Conservation (phyloP, 2,113 vertebrate species). For the rabbit (Oryctolagus cuniculus) region mOryCun1.1 NC_091443.1:84656001-84656500, state of each 20-base stretch:
- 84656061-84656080: slow-evolving; percentile 8
- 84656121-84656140: slow-evolving; percentile 30
- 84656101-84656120: slow-evolving; percentile 73
- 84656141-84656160: slow-evolving; percentile 49
- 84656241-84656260: background rate
- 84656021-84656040: slow-evolving; percentile 71
- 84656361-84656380: no score
- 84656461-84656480: no score
- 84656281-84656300: background rate
- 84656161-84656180: background rate
- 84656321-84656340: slow-evolving; percentile 21
- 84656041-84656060: slow-evolving; percentile 71
- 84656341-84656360: background rate
- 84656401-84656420: no score
- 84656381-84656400: no score
- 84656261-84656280: background rate
- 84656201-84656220: background rate
- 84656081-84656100: slow-evolving; percentile 63
- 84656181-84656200: background rate
- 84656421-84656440: no score
- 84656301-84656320: background rate
- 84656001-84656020: slow-evolving; percentile 80
- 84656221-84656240: background rate
- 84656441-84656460: no score
- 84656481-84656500: no score